Conservation (phyloP, 2,888 invertebrate species). For the Cremastinae sp. region DNA sequence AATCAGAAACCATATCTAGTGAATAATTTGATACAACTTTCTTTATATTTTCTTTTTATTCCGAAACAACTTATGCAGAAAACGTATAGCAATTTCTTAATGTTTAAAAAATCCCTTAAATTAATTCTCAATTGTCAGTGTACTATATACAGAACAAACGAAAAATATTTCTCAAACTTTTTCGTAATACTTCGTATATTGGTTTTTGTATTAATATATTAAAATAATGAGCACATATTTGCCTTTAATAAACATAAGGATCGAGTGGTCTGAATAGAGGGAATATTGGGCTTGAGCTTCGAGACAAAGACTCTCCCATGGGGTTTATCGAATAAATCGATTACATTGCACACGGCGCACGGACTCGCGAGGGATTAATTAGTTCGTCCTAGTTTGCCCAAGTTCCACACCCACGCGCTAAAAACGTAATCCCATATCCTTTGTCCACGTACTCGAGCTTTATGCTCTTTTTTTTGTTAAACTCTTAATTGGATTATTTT, state of each 20-base stretch:
- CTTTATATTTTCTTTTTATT: too few relatives aligned
- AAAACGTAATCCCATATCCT: background rate
- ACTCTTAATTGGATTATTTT: background rate
- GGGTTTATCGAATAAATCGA: slow-evolving; percentile 23
- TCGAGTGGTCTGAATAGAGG: background rate
- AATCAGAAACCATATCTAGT: too few relatives aligned
- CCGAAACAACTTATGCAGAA: too few relatives aligned
- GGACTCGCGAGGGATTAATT: slow-evolving; percentile 20
- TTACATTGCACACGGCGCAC: slow-evolving; percentile 2
- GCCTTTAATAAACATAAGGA: background rate
- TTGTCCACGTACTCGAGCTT: background rate
- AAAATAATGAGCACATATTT: slow-evolving; percentile 1
- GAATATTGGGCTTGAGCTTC: slow-evolving; percentile 10
- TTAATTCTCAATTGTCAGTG: too few relatives aligned
- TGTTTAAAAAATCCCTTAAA: background rate
- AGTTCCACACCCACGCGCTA: slow-evolving; percentile 9
- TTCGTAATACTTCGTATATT: background rate
- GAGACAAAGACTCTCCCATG: background rate
- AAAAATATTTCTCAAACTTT: too few relatives aligned
- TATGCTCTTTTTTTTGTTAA: background rate
- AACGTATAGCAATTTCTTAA: too few relatives aligned
- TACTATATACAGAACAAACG: too few relatives aligned
- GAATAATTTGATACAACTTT: too few relatives aligned
- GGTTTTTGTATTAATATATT: too few relatives aligned
- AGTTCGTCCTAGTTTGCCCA: slow-evolving; percentile 18